Evolutionary conservation across 2,888 invertebrate species (phyloP).

Genomic region (Stegophylla sp.): DNA sequence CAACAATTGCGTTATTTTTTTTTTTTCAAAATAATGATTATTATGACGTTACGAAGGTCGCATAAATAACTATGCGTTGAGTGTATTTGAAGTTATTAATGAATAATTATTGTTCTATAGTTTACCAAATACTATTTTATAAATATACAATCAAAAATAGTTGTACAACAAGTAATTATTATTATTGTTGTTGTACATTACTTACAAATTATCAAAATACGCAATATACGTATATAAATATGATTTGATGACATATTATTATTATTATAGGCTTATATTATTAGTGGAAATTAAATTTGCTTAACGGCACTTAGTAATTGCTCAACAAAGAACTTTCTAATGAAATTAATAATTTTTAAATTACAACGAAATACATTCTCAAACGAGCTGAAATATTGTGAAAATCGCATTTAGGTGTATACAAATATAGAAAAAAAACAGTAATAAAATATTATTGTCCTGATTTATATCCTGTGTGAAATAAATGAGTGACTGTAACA

Average conservation of each 20-base stretch:
- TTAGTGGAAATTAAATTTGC: not conserved
- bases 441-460: no score
- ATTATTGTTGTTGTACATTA: not conserved
- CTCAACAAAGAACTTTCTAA: conserved; percentile 30
- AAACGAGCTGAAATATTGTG: conserved; percentile 14
- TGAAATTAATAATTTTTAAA: conserved; percentile 3
- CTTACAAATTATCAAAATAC: not conserved
- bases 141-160: not conserved
- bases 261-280: not conserved
- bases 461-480: conserved; percentile 27
- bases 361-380: not conserved
- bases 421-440: conserved; percentile 17
- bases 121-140: not conserved
- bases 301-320: not conserved
- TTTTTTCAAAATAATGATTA: conserved; percentile 9
- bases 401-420: not conserved
- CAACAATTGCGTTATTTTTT: not conserved
- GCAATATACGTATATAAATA: not conserved
- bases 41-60: not conserved
- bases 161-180: not conserved
- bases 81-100: not conserved
- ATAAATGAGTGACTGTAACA: not conserved
- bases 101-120: not conserved
- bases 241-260: not conserved
- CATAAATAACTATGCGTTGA: not conserved